Evolutionary conservation across 2,113 vertebrate species (phyloP).

Genomic region (Todiramphus chloris): DNA sequence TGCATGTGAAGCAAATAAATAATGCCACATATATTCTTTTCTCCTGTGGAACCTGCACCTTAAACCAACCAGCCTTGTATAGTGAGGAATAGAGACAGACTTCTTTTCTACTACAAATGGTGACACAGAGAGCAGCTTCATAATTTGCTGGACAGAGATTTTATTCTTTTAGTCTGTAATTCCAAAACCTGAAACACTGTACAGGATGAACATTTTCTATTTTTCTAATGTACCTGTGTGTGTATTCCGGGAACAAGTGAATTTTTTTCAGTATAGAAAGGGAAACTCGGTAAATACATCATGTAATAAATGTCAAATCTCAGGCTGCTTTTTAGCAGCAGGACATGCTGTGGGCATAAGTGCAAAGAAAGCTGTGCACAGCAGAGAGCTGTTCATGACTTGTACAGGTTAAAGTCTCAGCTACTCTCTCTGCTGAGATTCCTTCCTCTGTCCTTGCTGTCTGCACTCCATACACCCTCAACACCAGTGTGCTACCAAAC

Average conservation of each 20-base stretch:
- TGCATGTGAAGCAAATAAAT: neutral
- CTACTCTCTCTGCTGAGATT: neutral
- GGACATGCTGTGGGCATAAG: neutral
- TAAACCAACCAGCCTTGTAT: neutral
- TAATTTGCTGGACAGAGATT: neutral
- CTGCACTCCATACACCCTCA: neutral
- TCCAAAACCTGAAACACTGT: neutral
- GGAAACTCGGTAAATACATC: neutral
- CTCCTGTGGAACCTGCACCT: neutral
- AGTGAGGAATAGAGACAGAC: neutral
- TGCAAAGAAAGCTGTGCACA: fast-evolving
- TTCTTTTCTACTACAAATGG: neutral
- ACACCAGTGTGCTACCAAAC: neutral
- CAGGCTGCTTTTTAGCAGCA: neutral
- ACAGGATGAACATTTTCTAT: neutral
- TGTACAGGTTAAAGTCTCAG: neutral
- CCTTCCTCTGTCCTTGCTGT: too few species aligned
- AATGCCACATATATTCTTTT: neutral
- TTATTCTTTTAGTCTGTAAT: neutral
- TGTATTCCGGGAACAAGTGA: neutral
- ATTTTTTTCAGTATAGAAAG: neutral
- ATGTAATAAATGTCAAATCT: neutral
- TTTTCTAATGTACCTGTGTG: neutral
- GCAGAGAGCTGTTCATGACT: neutral
- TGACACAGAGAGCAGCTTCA: neutral